Conservation (phyloP, 1,140 invertebrate genomes). For the Spodoptera frugiperda region DNA sequence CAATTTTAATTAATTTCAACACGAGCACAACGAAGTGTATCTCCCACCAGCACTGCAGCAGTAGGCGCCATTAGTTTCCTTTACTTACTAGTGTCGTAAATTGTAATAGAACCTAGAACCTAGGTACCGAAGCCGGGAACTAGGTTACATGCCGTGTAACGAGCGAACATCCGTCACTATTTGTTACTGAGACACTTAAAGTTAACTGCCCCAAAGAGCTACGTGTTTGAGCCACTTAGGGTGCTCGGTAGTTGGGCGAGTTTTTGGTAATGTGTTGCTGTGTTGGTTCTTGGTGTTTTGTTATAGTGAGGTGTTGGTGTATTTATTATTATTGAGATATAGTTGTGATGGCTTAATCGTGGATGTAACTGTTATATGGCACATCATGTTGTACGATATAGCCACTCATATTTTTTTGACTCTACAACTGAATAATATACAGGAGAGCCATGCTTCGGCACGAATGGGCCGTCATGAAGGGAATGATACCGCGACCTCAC, state of each 20-base stretch:
- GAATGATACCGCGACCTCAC: too few species aligned
- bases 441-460: too few species aligned
- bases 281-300: too few species aligned
- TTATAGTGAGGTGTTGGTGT: too few species aligned
- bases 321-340: too few species aligned
- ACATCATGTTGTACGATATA: too few species aligned
- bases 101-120: neutral
- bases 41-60: neutral
- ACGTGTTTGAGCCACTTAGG: constrained; percentile 6
- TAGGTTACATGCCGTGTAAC: neutral
- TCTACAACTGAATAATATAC: too few species aligned
- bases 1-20: too few species aligned
- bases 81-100: constrained; percentile 1
- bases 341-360: too few species aligned
- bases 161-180: constrained; percentile 30
- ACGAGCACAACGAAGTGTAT: neutral
- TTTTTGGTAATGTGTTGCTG: neutral
- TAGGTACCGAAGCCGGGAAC: constrained; percentile 17
- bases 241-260: neutral
- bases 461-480: too few species aligned
- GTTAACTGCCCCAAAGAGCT: constrained; percentile 21
- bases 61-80: constrained; percentile 18
- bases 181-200: constrained; percentile 26
- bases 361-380: too few species aligned
- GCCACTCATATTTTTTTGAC: too few species aligned